Evolutionary conservation across 2,888 invertebrate genomes (phyloP).

Genomic region (Brachynemurus nebulosus): DNA sequence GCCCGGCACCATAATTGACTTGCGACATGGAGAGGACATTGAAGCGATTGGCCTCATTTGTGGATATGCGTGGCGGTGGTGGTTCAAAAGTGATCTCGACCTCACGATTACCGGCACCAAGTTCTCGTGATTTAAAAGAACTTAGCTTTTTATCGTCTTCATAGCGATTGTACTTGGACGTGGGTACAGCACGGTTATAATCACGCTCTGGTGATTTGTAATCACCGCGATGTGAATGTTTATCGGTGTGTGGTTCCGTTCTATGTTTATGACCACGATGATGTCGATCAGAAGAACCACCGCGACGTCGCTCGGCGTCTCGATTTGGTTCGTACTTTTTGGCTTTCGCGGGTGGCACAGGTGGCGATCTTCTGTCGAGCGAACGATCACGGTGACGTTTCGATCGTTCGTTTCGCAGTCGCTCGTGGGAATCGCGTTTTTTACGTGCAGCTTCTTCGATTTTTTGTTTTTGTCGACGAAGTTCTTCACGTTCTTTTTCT

Average conservation of each 20-base stretch:
- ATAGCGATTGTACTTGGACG: neutral
- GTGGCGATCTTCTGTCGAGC: neutral
- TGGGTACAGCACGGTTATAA: neutral
- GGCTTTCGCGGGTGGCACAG: neutral
- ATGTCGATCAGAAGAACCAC: neutral
- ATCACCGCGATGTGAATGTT: neutral
- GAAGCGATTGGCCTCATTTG: neutral
- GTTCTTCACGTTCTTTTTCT: constrained; percentile 6
- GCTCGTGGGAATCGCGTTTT: neutral
- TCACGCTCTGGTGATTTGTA: neutral
- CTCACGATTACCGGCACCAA: neutral
- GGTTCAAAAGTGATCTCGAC: neutral
- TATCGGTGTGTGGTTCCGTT: neutral
- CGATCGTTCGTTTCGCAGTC: neutral
- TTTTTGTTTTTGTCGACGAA: constrained; percentile 4
- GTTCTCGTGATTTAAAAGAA: neutral
- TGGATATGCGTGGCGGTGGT: constrained; percentile 2
- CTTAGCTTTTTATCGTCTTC: neutral
- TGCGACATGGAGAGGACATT: neutral
- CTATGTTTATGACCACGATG: neutral
- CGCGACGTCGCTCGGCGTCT: constrained; percentile 1
- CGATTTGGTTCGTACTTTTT: constrained; percentile 1
- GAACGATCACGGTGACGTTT: neutral
- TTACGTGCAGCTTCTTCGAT: constrained; percentile 1
- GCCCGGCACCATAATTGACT: neutral